Evolutionary conservation across 2,888 invertebrate genomes (phyloP), one percentile per base, ranked within the genome.

Genomic region (Tiliacea citrago): DNA sequence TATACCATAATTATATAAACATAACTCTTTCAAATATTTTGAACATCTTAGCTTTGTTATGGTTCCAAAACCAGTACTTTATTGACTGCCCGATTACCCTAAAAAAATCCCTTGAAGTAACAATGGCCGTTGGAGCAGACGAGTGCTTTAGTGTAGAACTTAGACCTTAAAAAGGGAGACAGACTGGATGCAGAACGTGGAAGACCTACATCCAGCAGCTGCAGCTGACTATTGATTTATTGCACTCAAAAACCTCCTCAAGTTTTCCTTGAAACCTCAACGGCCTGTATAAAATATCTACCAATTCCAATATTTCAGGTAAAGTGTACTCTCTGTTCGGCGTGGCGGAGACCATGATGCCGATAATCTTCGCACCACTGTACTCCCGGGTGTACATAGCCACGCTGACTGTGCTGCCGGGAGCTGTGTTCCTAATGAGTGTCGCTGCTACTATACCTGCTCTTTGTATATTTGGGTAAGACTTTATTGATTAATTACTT

Each of bases 321-420:
- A 98, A 98, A 94, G 97, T 98, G 7, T 98, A 97, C 91, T 98
- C 98, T 0, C 89, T 98, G 6, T 97, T 98, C 85, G 98, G 98
- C 0, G 97, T 98, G 1, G 97, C 97, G 68, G 98, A 98, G 91
- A 98, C 98, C 0, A 93, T 97, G 79, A 97, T 98, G 97, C 98
- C 98, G 0, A 93, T 98, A 71, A 95, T 98, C 29, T 98, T 98
- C 89, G 97, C 97, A 0, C 98, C 98, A 0, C 96, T 98, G 92
- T 98, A 98, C 94, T 97, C 97, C 82, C 96, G 97, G 2, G 97
- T 98, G n/a, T 98, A 98, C 89, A 97, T 97, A 8, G 96, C 97
- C 0, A 97, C 98, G 0, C 96, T 98, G 85, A 95, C 97, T 77
- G 93, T 97, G 1, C 94, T 98, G 90, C 98, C 98, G 0, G 98